A percentile compares a stretch with the other conserved stretches of the same genome.
phyloP scores from a whole-genome alignment of 2,888 invertebrate species.

The Phaonia tiefii region DNA sequence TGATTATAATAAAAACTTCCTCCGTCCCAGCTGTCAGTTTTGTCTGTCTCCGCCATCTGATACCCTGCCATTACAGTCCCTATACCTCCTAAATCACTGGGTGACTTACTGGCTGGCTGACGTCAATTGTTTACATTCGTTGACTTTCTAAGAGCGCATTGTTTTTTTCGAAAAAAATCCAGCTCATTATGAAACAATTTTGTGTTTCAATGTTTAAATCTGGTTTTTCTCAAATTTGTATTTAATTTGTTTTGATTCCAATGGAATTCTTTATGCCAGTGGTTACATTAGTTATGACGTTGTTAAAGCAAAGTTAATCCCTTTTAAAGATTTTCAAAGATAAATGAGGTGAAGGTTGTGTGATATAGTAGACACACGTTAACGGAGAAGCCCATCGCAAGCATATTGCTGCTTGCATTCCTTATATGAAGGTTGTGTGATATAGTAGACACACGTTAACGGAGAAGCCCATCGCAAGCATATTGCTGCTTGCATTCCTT shows the following conservation, averaged over 20 bases:
- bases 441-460: too few relatives aligned
- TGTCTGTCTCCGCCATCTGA: neutral
- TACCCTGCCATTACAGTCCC: neutral
- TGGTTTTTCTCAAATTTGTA: slow-evolving; percentile 1
- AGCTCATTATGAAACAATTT: slow-evolving; percentile 7
- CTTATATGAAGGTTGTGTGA: too few relatives aligned
- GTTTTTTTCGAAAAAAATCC: neutral
- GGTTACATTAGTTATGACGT: neutral
- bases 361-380: too few relatives aligned
- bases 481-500: too few relatives aligned
- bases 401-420: too few relatives aligned
- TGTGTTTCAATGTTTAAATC: neutral
- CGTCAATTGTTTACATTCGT: slow-evolving; percentile 23
- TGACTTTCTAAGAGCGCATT: neutral
- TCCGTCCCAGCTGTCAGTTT: neutral
- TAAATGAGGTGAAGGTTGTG: too few relatives aligned
- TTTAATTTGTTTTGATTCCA: neutral
- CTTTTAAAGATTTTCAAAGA: slow-evolving; percentile 19
- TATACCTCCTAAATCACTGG: neutral
- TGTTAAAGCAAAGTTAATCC: neutral
- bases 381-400: too few relatives aligned
- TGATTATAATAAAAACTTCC: slow-evolving; percentile 43
- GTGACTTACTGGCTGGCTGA: neutral
- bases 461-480: too few relatives aligned
- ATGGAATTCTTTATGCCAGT: slow-evolving; percentile 1